Percentiles rank a stretch among this genome's conserved stretches.
Conservation (phyloP, 2,797 vertebrate genomes). For the Schizopygopsis malacanthus region DNA sequence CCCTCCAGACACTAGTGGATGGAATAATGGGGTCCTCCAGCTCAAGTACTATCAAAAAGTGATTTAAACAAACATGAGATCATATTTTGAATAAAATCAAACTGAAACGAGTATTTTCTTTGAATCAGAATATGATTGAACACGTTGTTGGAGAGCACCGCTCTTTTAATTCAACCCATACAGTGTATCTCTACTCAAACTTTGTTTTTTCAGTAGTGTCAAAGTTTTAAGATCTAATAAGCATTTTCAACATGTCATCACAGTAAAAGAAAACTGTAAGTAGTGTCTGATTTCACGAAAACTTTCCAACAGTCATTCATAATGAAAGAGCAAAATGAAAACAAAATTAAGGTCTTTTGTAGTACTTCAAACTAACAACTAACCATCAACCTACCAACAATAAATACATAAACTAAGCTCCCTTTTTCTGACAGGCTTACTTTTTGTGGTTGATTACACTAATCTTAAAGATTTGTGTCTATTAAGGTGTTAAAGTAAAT, state of each 20-base stretch:
- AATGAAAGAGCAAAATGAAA: not conserved
- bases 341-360: not conserved
- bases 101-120: not conserved
- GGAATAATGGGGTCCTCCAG: constrained; percentile 82
- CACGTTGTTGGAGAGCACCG: not conserved
- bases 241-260: constrained; percentile 1
- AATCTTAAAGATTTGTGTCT: not conserved
- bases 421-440: not conserved
- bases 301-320: not conserved
- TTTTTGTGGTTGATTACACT: not conserved
- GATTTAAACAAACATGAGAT: constrained; percentile 63
- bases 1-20: constrained; percentile 76
- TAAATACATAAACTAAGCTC: not conserved
- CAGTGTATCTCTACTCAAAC: not conserved
- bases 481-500: not conserved
- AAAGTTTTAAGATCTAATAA: constrained; percentile 20
- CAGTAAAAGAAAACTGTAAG: not conserved
- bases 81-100: not conserved
- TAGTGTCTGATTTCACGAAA: not conserved
- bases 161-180: not conserved
- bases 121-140: not conserved
- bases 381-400: not conserved
- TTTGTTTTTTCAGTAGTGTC: not conserved
- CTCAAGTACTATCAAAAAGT: constrained; percentile 78
- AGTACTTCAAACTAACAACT: not conserved